Evolutionary conservation across 2,113 vertebrate genomes (phyloP), one percentile per base, ranked within the genome.

Genomic region (Marcusenius ussheri): DNA sequence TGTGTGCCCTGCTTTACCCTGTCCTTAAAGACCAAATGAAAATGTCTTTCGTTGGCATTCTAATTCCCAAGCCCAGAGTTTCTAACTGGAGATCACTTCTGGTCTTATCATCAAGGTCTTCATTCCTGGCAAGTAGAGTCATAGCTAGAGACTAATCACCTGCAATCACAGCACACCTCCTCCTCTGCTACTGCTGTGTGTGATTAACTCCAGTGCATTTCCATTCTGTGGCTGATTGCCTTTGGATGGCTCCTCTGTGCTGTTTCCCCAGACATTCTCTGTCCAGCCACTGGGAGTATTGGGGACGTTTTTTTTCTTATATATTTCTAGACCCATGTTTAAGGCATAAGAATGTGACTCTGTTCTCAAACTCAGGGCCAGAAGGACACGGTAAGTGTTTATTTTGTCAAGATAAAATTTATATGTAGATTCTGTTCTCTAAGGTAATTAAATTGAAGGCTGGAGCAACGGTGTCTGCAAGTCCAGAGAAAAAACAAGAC

Each of bases 121-220:
- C 24, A 3, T 84, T 84, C 83, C 83, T 46, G 21, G 83, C 39
- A 84, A 84, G 46, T 47, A 11, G 83, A 84, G 45, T n/a, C 83
- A 84, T 47, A 84, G 83, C 83, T 84, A 42, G 83, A 84, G 45
- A 84, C 83, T 45, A 84, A 84, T 84, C 83, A 47, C 42, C 19
- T 47, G 19, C 83, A 84, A 46, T 84, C 45, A 84, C 42, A 24
- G 83, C 3, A 47, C 1, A 42, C 74, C 42, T 84, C 83, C 45
- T 47, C 3, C 21, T 19, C 42, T 47, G 83, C 83, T 84, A 21
- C 83, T n/a, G 21, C 83, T 84, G 83, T 17, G 42, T n/a, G 45
- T 3, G 45, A 46, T 84, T 84, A 45, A 84, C 83, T 46, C 39
- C 39, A 84, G 45, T n/a, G 83, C 83, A 46, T 84, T 24, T 84